These are phyloP conservation scores for Muscicapa comitata DNA, from an alignment of 2,797 vertebrate genomes.

Conservation along the genomic window DNA sequence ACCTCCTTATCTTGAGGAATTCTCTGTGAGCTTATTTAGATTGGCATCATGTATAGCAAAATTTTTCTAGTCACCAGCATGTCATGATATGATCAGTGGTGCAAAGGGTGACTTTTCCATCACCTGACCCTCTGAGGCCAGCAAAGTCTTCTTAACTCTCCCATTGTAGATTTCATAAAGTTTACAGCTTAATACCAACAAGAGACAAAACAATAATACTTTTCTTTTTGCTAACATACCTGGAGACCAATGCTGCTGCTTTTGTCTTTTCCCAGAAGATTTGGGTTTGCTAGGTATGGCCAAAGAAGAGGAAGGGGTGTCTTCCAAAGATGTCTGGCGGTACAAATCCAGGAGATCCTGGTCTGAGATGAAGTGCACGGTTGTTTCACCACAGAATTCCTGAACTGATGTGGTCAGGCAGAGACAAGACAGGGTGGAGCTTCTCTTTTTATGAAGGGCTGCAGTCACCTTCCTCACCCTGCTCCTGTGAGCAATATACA, in stretches of 20 bases:
- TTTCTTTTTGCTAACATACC: not conserved
- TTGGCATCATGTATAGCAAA: not conserved
- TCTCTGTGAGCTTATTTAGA: not conserved
- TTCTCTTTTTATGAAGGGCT: not conserved
- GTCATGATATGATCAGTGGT: not conserved
- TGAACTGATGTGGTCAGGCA: rapidly evolving
- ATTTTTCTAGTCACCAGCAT: not conserved
- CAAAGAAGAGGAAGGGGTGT: not conserved
- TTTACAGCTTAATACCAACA: not conserved
- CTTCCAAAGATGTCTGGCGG: not conserved
- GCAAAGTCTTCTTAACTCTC: not conserved
- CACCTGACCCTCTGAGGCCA: not conserved
- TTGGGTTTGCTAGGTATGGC: rapidly evolving
- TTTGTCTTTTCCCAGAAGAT: not conserved
- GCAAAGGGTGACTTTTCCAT: not conserved
- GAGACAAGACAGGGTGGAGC: not conserved
- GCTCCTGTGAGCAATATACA: not conserved
- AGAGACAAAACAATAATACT: not conserved
- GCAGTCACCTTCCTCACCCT: not conserved
- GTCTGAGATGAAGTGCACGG: not conserved
- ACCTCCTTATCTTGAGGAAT: not conserved
- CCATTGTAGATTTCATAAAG: not conserved
- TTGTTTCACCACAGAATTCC: not conserved
- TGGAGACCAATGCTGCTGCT: not conserved
- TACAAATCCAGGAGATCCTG: not conserved